Evolutionary conservation across 2,797 vertebrate genomes (phyloP).

Genomic region (Onychomys torridus): DNA sequence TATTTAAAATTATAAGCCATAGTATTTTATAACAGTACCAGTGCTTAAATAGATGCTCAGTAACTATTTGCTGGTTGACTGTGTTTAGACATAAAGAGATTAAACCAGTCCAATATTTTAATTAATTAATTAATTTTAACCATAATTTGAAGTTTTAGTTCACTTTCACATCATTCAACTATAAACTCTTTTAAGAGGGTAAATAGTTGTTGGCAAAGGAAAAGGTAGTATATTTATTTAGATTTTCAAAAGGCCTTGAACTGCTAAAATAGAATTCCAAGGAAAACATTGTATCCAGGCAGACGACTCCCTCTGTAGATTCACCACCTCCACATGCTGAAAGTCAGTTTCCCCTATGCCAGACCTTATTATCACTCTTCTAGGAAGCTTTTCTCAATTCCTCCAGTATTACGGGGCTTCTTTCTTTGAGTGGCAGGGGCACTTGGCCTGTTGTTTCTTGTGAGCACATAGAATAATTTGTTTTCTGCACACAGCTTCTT

Average conservation of each 20-base stretch:
- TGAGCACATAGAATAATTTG: conserved; percentile 12
- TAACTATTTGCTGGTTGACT: conserved; percentile 50
- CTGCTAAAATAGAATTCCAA: conserved; percentile 66
- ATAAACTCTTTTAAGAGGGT: conserved; percentile 48
- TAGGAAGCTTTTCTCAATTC: conserved; percentile 43
- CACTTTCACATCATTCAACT: conserved; percentile 31
- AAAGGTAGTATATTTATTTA: conserved; percentile 54
- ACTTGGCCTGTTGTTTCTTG: conserved; percentile 40
- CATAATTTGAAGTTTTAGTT: conserved; percentile 25
- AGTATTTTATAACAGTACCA: conserved; percentile 21
- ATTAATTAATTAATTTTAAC: conserved; percentile 15
- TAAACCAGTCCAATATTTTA: conserved; percentile 51
- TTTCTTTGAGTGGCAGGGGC: background rate
- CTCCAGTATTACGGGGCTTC: background rate
- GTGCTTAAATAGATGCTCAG: conserved; percentile 33
- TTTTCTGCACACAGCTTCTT: background rate
- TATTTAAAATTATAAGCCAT: conserved; percentile 35
- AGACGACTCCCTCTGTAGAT: conserved; percentile 8
- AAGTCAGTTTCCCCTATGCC: background rate
- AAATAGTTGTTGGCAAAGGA: conserved; percentile 48
- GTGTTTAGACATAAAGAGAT: conserved; percentile 44
- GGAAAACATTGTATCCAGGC: conserved; percentile 45
- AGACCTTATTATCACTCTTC: conserved; percentile 10
- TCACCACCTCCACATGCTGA: background rate
- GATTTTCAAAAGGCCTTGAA: conserved; percentile 58